Percentiles rank a stretch among this genome's conserved stretches.
Conservation (phyloP, 2,888 invertebrate species). For the Physocephala rufipes region DNA sequence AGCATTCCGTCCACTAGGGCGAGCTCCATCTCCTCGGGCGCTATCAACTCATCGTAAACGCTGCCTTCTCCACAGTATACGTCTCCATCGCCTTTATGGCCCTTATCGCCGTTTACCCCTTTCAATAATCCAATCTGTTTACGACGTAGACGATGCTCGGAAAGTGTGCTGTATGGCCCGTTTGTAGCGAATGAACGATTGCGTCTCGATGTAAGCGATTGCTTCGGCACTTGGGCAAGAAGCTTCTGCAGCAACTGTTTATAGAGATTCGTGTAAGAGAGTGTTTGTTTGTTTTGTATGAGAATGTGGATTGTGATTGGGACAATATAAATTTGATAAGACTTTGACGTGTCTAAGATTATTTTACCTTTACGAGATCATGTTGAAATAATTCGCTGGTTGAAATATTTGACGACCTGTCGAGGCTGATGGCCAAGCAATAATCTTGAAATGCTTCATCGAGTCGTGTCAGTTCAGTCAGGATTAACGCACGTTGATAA, state of each 20-base stretch:
- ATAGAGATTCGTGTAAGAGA: too few species aligned
- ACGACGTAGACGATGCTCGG: conserved; percentile 48
- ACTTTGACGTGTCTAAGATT: too few species aligned
- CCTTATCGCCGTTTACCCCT: conserved; percentile 41
- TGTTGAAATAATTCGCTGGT: conserved; percentile 64
- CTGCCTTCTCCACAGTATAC: conserved; percentile 45
- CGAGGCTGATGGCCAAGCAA: conserved; percentile 68
- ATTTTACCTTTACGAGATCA: conserved; percentile 65
- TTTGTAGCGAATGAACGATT: conserved; percentile 47
- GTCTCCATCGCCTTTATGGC: conserved; percentile 45
- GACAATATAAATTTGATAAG: too few species aligned
- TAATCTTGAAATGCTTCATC: conserved; percentile 69
- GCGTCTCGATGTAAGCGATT: conserved; percentile 28
- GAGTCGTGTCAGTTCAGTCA: conserved; percentile 66
- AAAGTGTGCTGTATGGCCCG: conserved; percentile 50
- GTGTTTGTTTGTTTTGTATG: too few species aligned
- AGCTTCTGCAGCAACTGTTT: conserved; percentile 61
- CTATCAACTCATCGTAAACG: conserved; percentile 51
- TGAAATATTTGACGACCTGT: conserved; percentile 61
- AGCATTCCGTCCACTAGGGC: conserved; percentile 7
- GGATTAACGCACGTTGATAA: conserved; percentile 68
- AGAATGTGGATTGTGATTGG: too few species aligned
- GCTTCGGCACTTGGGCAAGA: conserved; percentile 59
- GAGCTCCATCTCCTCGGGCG: conserved; percentile 44
- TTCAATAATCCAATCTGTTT: conserved; percentile 50